A percentile compares a stretch with the other conserved stretches of the same genome.
phyloP scores from a whole-genome alignment of 2,797 vertebrate species.

The Notolepis coatsorum region DNA sequence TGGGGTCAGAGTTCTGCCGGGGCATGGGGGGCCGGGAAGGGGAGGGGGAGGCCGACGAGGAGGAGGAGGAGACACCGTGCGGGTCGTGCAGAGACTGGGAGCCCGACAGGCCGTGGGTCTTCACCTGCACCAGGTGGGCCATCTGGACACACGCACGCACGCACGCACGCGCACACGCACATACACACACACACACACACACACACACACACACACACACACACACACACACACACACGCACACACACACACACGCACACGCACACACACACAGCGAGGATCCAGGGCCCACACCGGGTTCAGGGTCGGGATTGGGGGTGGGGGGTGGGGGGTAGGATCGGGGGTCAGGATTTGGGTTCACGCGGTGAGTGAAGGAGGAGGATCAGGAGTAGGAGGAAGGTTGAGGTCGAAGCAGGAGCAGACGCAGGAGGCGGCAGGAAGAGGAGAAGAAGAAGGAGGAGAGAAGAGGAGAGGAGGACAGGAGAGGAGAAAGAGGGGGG shows the following conservation, averaged over 20 bases:
- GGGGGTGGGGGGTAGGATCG: slow-evolving; percentile 5
- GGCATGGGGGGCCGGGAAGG: slow-evolving; percentile 97
- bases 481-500: background rate
- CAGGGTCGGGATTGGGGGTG: background rate
- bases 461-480: background rate
- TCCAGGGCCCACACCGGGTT: slow-evolving; percentile 9
- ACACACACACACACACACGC: background rate
- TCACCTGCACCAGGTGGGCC: slow-evolving; percentile 96
- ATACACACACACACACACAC: slow-evolving; percentile 19
- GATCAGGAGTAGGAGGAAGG: slow-evolving; percentile 1
- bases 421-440: background rate
- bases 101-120: slow-evolving; percentile 95
- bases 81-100: slow-evolving; percentile 98
- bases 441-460: background rate
- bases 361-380: slow-evolving; percentile 18
- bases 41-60: slow-evolving; percentile 90
- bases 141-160: slow-evolving; percentile 73
- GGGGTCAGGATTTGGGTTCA: slow-evolving; percentile 35
- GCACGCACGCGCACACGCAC: slow-evolving; percentile 24
- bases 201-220: slow-evolving; percentile 5
- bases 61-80: slow-evolving; percentile 92
- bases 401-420: slow-evolving; percentile 2
- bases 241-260: slow-evolving; percentile 24
- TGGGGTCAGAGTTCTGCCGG: slow-evolving; percentile 98
- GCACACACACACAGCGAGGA: slow-evolving; percentile 31